Conservation (phyloP, 2,113 vertebrate species). For the Eulacestoma nigropectus region DNA sequence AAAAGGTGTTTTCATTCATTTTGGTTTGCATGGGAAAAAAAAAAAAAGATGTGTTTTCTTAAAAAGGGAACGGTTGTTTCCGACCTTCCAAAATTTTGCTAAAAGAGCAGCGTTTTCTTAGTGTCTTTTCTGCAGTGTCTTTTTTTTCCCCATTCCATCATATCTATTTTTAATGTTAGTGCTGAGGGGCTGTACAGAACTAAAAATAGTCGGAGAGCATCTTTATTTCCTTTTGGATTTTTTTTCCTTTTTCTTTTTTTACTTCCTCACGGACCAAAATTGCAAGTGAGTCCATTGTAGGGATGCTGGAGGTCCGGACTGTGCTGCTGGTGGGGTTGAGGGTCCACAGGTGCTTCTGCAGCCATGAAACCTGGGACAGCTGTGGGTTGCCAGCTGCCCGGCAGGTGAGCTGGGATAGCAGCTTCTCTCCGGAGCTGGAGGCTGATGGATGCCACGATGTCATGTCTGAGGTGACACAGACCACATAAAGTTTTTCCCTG, state of each 20-base stretch:
- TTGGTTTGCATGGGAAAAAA: not conserved
- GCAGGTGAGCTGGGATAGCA: accelerated
- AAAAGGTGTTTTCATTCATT: not conserved
- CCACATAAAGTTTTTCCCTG: not conserved
- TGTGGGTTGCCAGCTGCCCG: accelerated
- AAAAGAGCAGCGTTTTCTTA: not conserved
- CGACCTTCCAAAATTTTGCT: not conserved
- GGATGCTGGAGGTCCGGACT: not conserved
- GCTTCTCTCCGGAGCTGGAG: not conserved
- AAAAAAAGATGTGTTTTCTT: not conserved
- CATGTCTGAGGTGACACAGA: not conserved
- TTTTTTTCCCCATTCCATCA: not conserved
- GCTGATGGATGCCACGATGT: accelerated
- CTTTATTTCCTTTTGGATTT: not conserved
- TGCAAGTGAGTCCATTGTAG: accelerated
- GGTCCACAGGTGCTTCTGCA: not conserved
- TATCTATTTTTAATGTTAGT: not conserved
- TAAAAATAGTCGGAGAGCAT: not conserved
- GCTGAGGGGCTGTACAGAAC: not conserved
- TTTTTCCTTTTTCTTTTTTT: not conserved
- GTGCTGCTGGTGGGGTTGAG: not conserved
- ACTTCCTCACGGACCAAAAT: not conserved
- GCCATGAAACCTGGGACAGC: not conserved
- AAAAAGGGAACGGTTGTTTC: not conserved
- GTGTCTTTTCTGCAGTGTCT: not conserved